phyloP scores from a whole-genome alignment of 2,888 invertebrate genomes.

The Hemithea aestivaria region DNA sequence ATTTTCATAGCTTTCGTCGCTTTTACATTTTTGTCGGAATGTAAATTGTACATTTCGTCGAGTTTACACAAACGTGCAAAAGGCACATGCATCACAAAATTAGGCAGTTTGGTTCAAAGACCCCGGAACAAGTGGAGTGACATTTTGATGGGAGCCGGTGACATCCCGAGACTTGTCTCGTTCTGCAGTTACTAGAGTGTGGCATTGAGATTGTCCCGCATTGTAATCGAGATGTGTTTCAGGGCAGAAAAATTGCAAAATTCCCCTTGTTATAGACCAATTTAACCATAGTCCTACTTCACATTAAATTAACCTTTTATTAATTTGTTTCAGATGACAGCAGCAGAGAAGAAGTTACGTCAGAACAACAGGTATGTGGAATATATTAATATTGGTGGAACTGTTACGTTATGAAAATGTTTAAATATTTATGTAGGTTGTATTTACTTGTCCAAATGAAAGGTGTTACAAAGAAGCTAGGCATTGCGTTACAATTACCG shows the following conservation, averaged over 20 bases:
- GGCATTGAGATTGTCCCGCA: constrained; percentile 31
- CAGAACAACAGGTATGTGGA: constrained; percentile 66
- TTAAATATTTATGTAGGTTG: constrained; percentile 8
- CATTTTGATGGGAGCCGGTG: constrained; percentile 24
- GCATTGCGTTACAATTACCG: constrained; percentile 5
- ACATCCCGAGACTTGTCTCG: constrained; percentile 23
- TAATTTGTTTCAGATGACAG: constrained; percentile 71
- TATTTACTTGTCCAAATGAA: constrained; percentile 1
- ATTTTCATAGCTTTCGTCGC: too few species aligned
- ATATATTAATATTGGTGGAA: constrained; percentile 2
- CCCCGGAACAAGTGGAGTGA: constrained; percentile 9
- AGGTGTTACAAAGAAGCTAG: constrained; percentile 1
- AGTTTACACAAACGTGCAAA: constrained; percentile 19
- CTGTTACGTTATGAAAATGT: constrained; percentile 1
- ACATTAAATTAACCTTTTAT: constrained; percentile 14
- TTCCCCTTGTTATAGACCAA: constrained; percentile 1
- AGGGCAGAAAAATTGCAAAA: constrained; percentile 35
- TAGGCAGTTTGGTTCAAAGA: constrained; percentile 14
- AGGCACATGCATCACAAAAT: constrained; percentile 14
- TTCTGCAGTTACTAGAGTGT: constrained; percentile 44
- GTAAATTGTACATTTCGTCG: background rate
- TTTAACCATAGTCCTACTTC: background rate
- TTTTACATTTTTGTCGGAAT: background rate
- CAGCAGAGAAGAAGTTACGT: constrained; percentile 65
- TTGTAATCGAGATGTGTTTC: constrained; percentile 35